These are phyloP conservation scores for Crepidodera aurea DNA, from an alignment of 2,888 invertebrate genomes.

Conservation along the genomic window DNA sequence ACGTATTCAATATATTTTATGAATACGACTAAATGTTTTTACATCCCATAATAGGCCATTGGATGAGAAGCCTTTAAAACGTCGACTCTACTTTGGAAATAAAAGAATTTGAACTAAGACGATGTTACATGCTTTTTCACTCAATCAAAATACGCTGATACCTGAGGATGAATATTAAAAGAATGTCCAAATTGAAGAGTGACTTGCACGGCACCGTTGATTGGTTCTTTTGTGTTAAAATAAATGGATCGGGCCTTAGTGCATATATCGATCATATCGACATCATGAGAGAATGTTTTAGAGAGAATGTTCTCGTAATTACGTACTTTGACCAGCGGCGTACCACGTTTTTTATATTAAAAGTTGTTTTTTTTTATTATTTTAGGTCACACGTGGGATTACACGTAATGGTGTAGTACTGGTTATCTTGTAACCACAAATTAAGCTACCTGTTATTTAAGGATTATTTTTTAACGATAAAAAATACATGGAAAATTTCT, in stretches of 20 bases:
- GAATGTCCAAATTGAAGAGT: constrained; percentile 48
- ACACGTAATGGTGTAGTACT: too few species aligned
- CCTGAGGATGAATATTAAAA: constrained; percentile 28
- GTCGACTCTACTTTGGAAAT: not conserved
- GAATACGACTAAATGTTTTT: constrained; percentile 10
- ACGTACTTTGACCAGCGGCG: not conserved
- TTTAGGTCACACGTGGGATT: not conserved
- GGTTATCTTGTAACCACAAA: too few species aligned
- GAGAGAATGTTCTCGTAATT: constrained; percentile 11
- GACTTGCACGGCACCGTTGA: constrained; percentile 51
- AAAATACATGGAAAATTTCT: too few species aligned
- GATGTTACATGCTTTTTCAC: constrained; percentile 19
- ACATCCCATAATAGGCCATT: not conserved
- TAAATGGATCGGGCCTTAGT: constrained; percentile 39
- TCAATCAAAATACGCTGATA: constrained; percentile 27
- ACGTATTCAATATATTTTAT: constrained; percentile 2
- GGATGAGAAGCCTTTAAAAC: not conserved
- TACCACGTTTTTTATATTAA: not conserved
- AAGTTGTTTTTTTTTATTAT: not conserved
- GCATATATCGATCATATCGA: constrained; percentile 37
- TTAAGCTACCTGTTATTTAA: too few species aligned
- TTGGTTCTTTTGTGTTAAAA: constrained; percentile 50
- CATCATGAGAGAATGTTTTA: constrained; percentile 24
- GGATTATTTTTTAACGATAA: too few species aligned
- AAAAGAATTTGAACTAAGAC: constrained; percentile 18